phyloP scores from a whole-genome alignment of 2,113 vertebrate genomes.

The Malurus elegans region DNA sequence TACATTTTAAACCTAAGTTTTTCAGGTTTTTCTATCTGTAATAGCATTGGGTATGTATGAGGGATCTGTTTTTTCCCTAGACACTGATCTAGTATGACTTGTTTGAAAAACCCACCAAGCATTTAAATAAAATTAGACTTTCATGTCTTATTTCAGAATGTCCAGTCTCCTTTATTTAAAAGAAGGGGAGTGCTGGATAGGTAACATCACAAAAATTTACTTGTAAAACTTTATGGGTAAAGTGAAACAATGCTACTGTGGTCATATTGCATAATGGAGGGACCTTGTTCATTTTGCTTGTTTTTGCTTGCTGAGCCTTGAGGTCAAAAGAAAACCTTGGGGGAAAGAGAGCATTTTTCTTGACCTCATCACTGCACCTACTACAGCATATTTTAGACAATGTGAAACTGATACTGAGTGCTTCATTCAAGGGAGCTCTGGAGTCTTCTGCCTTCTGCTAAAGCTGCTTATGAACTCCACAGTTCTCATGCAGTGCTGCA shows the following conservation, averaged over 20 bases:
- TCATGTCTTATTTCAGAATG: neutral
- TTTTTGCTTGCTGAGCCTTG: neutral
- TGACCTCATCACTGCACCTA: neutral
- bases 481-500: fast-evolving
- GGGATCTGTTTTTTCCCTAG: neutral
- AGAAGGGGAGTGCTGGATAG: neutral
- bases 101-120: neutral
- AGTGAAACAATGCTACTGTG: neutral
- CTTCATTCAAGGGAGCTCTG: neutral
- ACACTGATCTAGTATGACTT: neutral
- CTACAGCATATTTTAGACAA: neutral
- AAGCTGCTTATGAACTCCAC: neutral
- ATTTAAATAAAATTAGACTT: neutral
- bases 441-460: neutral
- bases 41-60: neutral
- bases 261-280: neutral
- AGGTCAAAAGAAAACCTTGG: neutral
- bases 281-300: neutral
- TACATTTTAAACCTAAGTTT: neutral
- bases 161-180: neutral
- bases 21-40: neutral
- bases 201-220: neutral
- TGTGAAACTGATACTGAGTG: neutral
- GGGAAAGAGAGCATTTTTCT: neutral
- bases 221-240: neutral